phyloP scores from a whole-genome alignment of 2,113 vertebrate genomes.

The Epinephelus moara region DNA sequence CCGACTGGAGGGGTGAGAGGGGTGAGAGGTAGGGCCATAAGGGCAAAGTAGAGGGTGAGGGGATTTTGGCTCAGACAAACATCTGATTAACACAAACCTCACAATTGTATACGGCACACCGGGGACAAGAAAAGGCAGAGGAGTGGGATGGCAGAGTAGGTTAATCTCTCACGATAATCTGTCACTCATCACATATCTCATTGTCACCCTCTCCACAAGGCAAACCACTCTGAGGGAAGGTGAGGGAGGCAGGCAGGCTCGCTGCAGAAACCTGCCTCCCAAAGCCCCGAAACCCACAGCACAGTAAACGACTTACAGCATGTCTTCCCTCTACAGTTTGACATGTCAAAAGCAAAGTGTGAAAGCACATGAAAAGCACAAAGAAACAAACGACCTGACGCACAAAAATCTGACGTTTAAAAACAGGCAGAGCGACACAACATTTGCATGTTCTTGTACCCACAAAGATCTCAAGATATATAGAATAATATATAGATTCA shows the following conservation, averaged over 20 bases:
- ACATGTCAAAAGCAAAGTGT: slow-evolving; percentile 55
- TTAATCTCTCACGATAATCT: slow-evolving; percentile 38
- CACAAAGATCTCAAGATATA: slow-evolving; percentile 77
- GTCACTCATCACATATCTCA: slow-evolving; percentile 28
- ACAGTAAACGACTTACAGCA: slow-evolving; percentile 36
- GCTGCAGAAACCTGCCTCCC: slow-evolving; percentile 33
- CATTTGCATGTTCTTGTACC: slow-evolving; percentile 73
- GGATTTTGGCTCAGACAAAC: slow-evolving; percentile 45
- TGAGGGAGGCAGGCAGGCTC: slow-evolving; percentile 36
- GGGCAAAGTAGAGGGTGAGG: slow-evolving; percentile 14
- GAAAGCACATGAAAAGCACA: slow-evolving; percentile 59
- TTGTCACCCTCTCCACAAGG: slow-evolving; percentile 41
- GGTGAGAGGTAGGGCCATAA: slow-evolving; percentile 29
- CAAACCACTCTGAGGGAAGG: slow-evolving; percentile 41
- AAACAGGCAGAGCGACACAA: slow-evolving; percentile 78
- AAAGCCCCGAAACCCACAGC: slow-evolving; percentile 48
- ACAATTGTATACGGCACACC: slow-evolving; percentile 40
- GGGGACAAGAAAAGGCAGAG: slow-evolving; percentile 42
- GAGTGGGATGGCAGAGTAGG: slow-evolving; percentile 26
- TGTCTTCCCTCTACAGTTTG: slow-evolving; percentile 51
- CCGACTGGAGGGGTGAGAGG: slow-evolving; percentile 37
- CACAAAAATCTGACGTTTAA: slow-evolving; percentile 65
- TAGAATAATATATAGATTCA: slow-evolving; percentile 73
- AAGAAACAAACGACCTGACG: slow-evolving; percentile 64
- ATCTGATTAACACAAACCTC: slow-evolving; percentile 55